These are phyloP conservation scores for Andricus curvator DNA, from an alignment of 2,888 invertebrate species.

Conservation along the genomic window DNA sequence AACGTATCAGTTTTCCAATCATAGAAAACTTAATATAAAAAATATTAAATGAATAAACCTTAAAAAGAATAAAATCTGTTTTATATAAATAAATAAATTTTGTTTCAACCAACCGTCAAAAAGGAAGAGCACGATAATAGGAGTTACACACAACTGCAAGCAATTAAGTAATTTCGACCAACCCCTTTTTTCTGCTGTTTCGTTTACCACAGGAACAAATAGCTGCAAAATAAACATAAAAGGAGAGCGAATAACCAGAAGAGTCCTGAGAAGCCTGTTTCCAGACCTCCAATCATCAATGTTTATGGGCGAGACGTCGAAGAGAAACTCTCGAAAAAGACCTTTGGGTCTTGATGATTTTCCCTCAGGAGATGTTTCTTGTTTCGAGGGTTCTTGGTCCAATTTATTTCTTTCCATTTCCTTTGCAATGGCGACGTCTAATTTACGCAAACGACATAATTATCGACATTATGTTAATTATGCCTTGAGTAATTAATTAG, in stretches of 20 bases:
- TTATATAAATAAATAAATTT: neutral
- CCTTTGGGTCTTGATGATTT: slow-evolving; percentile 63
- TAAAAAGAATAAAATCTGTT: too few species aligned
- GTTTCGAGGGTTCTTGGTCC: slow-evolving; percentile 31
- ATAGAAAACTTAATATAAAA: neutral
- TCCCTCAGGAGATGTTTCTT: slow-evolving; percentile 39
- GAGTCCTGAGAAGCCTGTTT: slow-evolving; percentile 67
- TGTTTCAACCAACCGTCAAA: slow-evolving; percentile 65
- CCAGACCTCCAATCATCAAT: slow-evolving; percentile 75
- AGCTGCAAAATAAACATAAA: slow-evolving; percentile 79
- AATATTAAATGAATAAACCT: neutral
- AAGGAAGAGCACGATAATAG: slow-evolving; percentile 75
- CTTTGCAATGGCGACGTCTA: slow-evolving; percentile 72
- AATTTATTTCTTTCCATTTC: slow-evolving; percentile 56
- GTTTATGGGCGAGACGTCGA: slow-evolving; percentile 72
- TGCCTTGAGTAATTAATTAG: neutral
- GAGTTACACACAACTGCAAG: slow-evolving; percentile 79
- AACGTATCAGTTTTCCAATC: too few species aligned
- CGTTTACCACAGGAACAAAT: slow-evolving; percentile 81
- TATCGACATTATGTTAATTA: slow-evolving; percentile 15
- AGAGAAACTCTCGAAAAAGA: slow-evolving; percentile 70
- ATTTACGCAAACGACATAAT: slow-evolving; percentile 25
- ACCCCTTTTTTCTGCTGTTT: slow-evolving; percentile 78
- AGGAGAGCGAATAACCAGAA: slow-evolving; percentile 79
- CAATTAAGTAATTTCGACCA: slow-evolving; percentile 82